phyloP scores from a whole-genome alignment of 2,113 vertebrate species.

The Elachura formosa region DNA sequence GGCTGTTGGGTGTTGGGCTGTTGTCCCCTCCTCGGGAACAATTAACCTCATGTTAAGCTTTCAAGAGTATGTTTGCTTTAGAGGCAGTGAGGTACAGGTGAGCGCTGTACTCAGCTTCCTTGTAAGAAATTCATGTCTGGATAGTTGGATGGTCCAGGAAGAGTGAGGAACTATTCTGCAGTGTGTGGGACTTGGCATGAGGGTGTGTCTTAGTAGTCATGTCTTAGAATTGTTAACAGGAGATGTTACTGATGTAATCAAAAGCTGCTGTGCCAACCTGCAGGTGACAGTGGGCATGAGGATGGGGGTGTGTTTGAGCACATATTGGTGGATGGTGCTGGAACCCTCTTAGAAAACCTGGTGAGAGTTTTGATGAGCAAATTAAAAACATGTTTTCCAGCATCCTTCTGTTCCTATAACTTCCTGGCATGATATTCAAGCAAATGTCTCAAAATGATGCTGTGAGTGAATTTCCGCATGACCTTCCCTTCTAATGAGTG shows the following conservation, averaged over 20 bases:
- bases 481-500: neutral
- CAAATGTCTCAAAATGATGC: neutral
- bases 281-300: neutral
- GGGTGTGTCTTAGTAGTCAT: neutral
- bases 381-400: conserved; percentile 3
- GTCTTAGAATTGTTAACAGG: neutral
- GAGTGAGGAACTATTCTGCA: neutral
- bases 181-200: neutral
- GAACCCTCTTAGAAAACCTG: neutral
- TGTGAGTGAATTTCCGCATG: neutral
- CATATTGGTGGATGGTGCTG: neutral
- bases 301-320: neutral
- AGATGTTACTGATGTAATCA: neutral
- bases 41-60: neutral
- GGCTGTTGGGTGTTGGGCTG: neutral
- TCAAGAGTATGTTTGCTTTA: neutral
- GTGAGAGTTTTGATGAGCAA: conserved; percentile 11
- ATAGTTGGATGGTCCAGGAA: neutral
- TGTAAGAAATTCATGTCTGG: neutral
- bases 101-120: neutral
- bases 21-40: neutral
- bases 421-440: neutral
- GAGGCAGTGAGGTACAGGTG: neutral
- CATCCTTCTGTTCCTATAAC: neutral
- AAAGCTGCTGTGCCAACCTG: neutral